phyloP scores from a whole-genome alignment of 2,113 vertebrate genomes.

The Phainopepla nitens region DNA sequence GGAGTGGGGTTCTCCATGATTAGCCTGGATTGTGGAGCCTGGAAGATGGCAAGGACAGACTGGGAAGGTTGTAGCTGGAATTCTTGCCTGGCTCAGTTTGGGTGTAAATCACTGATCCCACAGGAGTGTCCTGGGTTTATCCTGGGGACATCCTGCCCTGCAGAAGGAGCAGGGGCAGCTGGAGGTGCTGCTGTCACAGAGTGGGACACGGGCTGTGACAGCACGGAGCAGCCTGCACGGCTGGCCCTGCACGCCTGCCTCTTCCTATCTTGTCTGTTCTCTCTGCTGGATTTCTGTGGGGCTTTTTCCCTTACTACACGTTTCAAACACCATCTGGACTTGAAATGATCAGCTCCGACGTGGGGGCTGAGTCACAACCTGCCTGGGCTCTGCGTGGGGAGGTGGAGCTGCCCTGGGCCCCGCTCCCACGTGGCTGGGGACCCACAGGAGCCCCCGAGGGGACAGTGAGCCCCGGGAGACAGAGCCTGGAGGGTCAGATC shows the following conservation, averaged over 20 bases:
- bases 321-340: conserved; percentile 40
- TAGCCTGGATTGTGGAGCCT: neutral
- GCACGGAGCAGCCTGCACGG: neutral
- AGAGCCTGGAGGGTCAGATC: fast-evolving
- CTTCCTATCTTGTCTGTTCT: neutral
- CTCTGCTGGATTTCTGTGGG: neutral
- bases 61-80: neutral
- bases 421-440: fast-evolving
- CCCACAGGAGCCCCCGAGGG: neutral
- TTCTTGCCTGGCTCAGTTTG: neutral
- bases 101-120: neutral
- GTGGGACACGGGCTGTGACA: neutral
- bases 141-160: fast-evolving
- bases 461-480: neutral
- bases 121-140: fast-evolving
- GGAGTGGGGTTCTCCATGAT: neutral
- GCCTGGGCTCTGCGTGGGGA: neutral
- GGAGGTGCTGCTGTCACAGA: neutral
- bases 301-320: fast-evolving
- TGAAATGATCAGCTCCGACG: neutral
- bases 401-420: neutral
- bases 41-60: neutral
- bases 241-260: neutral
- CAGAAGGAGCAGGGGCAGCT: neutral
- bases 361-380: neutral